These are phyloP conservation scores for Pandion haliaetus DNA, from an alignment of 2,113 vertebrate species.

Conservation along the genomic window DNA sequence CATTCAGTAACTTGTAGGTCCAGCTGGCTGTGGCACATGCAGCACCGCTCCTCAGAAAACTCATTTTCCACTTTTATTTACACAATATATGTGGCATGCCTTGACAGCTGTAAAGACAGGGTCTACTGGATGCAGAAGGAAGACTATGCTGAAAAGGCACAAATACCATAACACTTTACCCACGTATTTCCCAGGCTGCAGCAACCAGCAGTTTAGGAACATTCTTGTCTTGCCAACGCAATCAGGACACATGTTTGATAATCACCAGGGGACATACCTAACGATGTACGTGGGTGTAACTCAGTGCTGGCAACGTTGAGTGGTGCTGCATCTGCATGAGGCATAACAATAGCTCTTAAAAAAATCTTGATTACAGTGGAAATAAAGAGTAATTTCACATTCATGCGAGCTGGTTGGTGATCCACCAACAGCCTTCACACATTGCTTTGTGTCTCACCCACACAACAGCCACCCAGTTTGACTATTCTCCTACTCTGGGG, in stretches of 20 bases:
- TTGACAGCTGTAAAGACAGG: not conserved
- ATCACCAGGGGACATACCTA: not conserved
- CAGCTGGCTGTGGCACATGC: not conserved
- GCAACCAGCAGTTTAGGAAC: not conserved
- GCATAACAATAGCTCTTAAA: not conserved
- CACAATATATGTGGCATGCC: not conserved
- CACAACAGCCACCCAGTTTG: not conserved
- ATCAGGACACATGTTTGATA: not conserved
- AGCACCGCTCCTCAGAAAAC: not conserved
- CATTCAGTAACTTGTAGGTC: fast-evolving
- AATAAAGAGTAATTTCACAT: not conserved
- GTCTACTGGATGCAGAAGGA: not conserved
- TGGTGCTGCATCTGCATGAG: not conserved
- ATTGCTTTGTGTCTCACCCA: not conserved
- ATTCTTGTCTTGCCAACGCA: not conserved
- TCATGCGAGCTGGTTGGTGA: not conserved
- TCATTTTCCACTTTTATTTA: not conserved
- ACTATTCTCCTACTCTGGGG: not conserved
- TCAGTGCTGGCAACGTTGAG: not conserved
- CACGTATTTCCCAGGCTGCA: not conserved
- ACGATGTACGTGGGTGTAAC: not conserved
- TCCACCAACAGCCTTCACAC: not conserved
- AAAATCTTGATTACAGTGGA: not conserved
- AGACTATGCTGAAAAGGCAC: not conserved
- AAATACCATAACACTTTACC: not conserved